These are phyloP conservation scores for Eufriesea mexicana DNA, from an alignment of 1,140 invertebrate species.

Conservation along the genomic window DNA sequence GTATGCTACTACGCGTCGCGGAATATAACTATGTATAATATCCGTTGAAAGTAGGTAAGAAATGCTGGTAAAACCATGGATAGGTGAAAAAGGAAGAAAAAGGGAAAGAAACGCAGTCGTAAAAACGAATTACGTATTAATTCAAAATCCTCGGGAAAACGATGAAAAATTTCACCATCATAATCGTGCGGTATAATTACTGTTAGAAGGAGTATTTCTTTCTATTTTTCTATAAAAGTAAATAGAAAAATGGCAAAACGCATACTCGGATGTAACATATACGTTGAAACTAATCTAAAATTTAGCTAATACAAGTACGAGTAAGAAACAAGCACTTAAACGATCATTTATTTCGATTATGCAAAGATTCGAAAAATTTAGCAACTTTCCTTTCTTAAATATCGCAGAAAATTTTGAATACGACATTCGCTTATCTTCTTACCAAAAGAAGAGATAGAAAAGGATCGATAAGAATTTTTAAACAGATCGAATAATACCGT, in stretches of 20 bases:
- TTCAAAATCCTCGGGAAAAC: neutral
- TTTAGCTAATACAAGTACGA: neutral
- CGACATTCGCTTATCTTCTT: too few species aligned
- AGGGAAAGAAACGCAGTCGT: neutral
- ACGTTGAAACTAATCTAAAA: neutral
- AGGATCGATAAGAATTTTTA: neutral
- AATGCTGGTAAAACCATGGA: neutral
- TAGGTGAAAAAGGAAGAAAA: neutral
- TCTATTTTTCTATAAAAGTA: neutral
- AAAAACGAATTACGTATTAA: neutral
- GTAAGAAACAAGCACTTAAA: neutral
- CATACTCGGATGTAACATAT: neutral
- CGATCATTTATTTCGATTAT: neutral
- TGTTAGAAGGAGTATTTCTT: neutral
- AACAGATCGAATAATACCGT: neutral
- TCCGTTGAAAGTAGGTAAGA: constrained; percentile 1
- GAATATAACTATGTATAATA: neutral
- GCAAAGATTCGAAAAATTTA: neutral
- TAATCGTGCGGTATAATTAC: neutral
- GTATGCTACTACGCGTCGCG: neutral
- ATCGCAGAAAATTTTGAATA: too few species aligned
- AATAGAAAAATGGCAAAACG: neutral
- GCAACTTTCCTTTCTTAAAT: too few species aligned
- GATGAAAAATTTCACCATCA: neutral
- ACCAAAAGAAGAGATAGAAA: fast-evolving